phyloP scores from a whole-genome alignment of 2,797 vertebrate species.

The Microctenopoma lineatum region DNA sequence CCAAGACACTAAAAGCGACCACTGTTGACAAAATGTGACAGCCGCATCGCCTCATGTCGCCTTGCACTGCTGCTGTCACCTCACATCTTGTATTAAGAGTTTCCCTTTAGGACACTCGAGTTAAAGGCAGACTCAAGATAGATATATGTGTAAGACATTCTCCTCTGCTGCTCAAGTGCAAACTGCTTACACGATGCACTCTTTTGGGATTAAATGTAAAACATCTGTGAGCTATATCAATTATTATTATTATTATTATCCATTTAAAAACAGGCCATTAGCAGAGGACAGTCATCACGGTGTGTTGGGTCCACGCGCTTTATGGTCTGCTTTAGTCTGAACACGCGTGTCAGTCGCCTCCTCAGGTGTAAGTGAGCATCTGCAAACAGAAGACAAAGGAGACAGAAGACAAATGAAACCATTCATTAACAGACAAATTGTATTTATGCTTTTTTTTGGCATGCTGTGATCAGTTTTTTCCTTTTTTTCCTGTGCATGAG shows the following conservation, averaged over 20 bases:
- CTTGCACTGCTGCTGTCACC: neutral
- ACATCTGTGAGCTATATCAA: neutral
- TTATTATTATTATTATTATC: neutral
- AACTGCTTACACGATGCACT: neutral
- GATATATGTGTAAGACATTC: too few species aligned
- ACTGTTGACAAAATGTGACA: neutral
- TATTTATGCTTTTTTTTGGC: neutral
- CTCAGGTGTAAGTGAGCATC: neutral
- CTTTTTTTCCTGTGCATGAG: too few species aligned
- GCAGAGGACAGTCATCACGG: constrained; percentile 10
- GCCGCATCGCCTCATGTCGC: neutral
- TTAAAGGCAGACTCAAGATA: neutral
- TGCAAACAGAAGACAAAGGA: neutral
- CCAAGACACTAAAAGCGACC: constrained; percentile 9
- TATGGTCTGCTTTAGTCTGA: constrained; percentile 49
- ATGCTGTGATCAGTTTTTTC: neutral
- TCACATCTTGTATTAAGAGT: neutral
- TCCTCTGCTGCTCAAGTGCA: too few species aligned
- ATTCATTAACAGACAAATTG: too few species aligned
- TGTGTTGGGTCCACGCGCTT: constrained; percentile 50
- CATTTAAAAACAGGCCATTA: neutral
- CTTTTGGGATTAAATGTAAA: neutral
- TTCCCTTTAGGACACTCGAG: neutral
- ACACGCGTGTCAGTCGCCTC: neutral
- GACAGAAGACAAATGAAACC: too few species aligned